Evolutionary conservation across 2,888 invertebrate genomes (phyloP), one percentile per base, ranked within the genome.

Genomic region (Drosophila quasianomalipes): DNA sequence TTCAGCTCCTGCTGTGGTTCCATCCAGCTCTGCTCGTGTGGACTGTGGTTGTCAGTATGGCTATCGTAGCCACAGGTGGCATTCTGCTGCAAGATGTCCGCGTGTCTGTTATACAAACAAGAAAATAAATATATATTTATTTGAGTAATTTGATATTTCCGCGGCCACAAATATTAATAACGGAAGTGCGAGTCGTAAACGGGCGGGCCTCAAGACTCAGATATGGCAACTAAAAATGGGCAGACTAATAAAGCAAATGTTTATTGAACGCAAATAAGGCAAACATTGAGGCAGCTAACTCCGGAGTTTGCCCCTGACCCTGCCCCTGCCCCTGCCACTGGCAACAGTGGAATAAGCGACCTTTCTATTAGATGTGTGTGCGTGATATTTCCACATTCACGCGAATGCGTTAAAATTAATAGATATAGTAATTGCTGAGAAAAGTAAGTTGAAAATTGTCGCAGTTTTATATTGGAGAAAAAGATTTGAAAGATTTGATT

Each of bases 1-100:
- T 28, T 19, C 54, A 16, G 51, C 6, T 19, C 22, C 6, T 41
- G 33, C 4, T 51, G 22, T 9, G 44, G 33, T 14, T 35, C 14
- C 33, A 35, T n/a, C 70, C 57, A 44, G 49, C 14, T 22, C 14
- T 35, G 59, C 4, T 35, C 44, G 19, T 59, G 62, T 2, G 54
- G 44, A 49, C 12, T 54, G 31, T 82, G 85, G 66, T 89, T 81
- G 68, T 89, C 89, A 28, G 62, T 83, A 68, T 62, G 74, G 55
- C 61, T 64, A 14, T 87, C 72, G 33, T 85, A 85, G 76, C 94
- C 94, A 69, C 95, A 95, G 83, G 95, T 95, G 87, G 95, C 95
- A 61, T 96, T 96, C 60, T 94, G 95, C 33, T 94, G 93, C 4
- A 95, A 94, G 78, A 92, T 86, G 77, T 93, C 93, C 16, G 83